phyloP scores from a whole-genome alignment of 2,113 vertebrate genomes.

The Corydoras maculifer region DNA sequence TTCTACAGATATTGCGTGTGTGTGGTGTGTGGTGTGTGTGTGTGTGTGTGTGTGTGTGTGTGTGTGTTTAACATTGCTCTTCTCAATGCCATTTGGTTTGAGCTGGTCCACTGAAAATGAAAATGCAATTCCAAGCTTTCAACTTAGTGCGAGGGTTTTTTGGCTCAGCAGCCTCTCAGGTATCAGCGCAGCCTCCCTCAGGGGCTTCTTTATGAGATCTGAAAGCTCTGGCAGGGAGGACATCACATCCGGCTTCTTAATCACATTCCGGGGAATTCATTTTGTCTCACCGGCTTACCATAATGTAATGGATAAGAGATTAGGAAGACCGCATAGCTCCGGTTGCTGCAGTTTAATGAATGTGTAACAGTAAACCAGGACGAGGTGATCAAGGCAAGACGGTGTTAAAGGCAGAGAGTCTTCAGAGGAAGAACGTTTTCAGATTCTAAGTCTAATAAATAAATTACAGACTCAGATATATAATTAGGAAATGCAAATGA shows the following conservation, averaged over 20 bases:
- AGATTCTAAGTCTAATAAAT: background rate
- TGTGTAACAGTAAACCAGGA: slow-evolving; percentile 12
- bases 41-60: background rate
- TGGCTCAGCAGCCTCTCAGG: background rate
- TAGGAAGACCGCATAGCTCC: slow-evolving; percentile 8
- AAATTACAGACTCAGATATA: too few relatives aligned
- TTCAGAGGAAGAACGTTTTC: background rate
- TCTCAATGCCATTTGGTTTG: background rate
- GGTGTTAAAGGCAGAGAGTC: background rate
- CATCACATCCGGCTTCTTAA: slow-evolving; percentile 18
- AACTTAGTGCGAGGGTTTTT: too few relatives aligned
- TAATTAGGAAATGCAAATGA: too few relatives aligned
- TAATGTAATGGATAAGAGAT: slow-evolving; percentile 32
- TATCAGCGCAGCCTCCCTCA: background rate
- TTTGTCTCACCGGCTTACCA: background rate
- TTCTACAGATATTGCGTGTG: background rate
- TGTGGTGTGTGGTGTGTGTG: background rate
- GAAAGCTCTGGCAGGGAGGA: background rate
- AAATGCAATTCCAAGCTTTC: background rate
- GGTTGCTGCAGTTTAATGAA: slow-evolving; percentile 27
- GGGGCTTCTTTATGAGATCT: slow-evolving; percentile 12
- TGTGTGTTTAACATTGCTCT: background rate
- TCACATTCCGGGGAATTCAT: slow-evolving; percentile 33
- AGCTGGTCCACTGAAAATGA: too few relatives aligned
- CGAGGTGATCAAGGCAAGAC: background rate